Conservation (phyloP, 2,797 vertebrate genomes). For the Lepidocolaptes lacrymiger region DNA sequence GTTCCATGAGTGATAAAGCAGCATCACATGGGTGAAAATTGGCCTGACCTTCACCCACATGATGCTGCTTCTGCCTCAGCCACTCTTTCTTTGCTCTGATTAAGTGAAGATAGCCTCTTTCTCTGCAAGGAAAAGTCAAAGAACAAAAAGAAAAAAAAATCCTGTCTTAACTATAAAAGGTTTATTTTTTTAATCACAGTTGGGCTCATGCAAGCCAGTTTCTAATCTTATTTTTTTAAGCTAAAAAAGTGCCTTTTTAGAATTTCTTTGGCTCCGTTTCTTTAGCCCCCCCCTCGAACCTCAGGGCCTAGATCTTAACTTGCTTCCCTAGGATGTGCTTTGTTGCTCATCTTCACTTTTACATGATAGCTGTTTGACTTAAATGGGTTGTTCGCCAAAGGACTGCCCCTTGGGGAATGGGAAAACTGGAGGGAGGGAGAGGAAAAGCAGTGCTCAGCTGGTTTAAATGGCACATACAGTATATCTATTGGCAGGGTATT, state of each 20-base stretch:
- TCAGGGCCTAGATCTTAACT: conserved; percentile 73
- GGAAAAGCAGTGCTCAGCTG: conserved; percentile 61
- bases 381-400: conserved; percentile 70
- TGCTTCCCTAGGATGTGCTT: conserved; percentile 73
- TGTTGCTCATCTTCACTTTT: conserved; percentile 70
- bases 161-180: conserved; percentile 80
- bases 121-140: conserved; percentile 80
- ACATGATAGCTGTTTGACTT: conserved; percentile 73
- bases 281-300: conserved; percentile 52
- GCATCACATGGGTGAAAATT: conserved; percentile 81
- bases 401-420: conserved; percentile 67
- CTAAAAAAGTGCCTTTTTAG: conserved; percentile 74
- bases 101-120: conserved; percentile 82
- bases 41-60: conserved; percentile 82
- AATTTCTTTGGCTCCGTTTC: conserved; percentile 76
- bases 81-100: conserved; percentile 81
- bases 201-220: conserved; percentile 79
- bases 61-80: conserved; percentile 76
- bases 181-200: conserved; percentile 84
- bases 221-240: conserved; percentile 81
- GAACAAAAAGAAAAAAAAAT: conserved; percentile 79
- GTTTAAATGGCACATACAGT: conserved; percentile 59
- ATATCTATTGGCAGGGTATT: conserved; percentile 61
- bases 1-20: conserved; percentile 80
- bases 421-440: conserved; percentile 71